Evolutionary conservation across 2,113 vertebrate genomes (phyloP), one percentile per base, ranked within the genome.

Genomic region (Gavia stellata): DNA sequence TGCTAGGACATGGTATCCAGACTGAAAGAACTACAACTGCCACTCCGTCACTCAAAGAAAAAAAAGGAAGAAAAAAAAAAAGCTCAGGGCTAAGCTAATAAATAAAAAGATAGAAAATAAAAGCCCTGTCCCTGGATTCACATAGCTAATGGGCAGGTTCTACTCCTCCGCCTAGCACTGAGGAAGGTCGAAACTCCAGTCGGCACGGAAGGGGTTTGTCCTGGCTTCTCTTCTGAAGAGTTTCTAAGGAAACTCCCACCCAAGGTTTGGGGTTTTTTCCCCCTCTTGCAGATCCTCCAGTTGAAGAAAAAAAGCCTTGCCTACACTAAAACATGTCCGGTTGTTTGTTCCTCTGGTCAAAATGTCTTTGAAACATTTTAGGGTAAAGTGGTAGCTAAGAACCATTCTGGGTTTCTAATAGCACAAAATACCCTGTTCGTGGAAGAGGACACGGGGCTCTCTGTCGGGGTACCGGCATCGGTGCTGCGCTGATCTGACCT

Each of bases 331-430:
- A 79, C 19, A 63, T 2, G 15, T 62, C 29, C 47, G 47, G 28
- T 58, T 84, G 14, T 58, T 96, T 90, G 79, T 87, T 97, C 24
- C 83, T 61, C 61, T 44, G 66, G 78, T 96, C 91, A 95, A 91
- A 96, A 94, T 6, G 77, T 31, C 84, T 95, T 81, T 52, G 62
- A 89, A 87, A 84, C 28, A 7, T 74, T 94, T 81, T 66, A 44
- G 61, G 52, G 53, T 18, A 47, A 91, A 74, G 55, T 40, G 44
- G 72, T 61, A 92, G 4, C 1, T 72, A 67, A 71, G 83, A 92
- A 85, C 67, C 56, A 47, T 61, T 92, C 49, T 3, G 25, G 12
- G 34, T 36, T 91, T 91, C 58, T 78, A 56, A 59, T 91, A 72
- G 78, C 73, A 89, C 66, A 61, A 33, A 59, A 26, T 33, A 68